Percentiles rank a stretch among this genome's conserved stretches.
Conservation (phyloP, 2,797 vertebrate species). For the Corythornis leucogaster region DNA sequence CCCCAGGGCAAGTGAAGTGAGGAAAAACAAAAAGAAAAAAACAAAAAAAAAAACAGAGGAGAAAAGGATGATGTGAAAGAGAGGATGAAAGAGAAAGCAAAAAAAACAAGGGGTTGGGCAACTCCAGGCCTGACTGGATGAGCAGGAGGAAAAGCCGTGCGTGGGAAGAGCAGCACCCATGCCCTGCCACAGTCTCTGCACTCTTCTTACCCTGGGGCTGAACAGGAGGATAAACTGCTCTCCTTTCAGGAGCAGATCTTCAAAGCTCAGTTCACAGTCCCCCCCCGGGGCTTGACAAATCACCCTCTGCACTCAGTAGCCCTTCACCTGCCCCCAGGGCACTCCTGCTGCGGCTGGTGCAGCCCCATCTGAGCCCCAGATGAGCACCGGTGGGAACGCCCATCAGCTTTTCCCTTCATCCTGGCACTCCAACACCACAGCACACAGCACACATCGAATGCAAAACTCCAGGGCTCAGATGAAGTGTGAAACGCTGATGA, state of each 20-base stretch:
- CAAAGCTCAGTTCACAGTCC: background rate
- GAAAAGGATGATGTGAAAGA: conserved; percentile 46
- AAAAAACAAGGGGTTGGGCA: background rate
- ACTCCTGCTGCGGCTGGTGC: background rate
- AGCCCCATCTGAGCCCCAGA: background rate
- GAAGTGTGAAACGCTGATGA: conserved; percentile 56
- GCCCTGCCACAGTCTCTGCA: background rate
- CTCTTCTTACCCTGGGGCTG: background rate
- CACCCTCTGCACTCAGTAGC: background rate
- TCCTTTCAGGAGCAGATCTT: background rate
- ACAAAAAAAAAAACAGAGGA: conserved; percentile 71
- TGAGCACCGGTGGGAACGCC: background rate
- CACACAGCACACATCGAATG: conserved; percentile 40
- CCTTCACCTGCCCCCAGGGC: background rate
- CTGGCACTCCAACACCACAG: conserved; percentile 39
- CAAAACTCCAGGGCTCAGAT: conserved; percentile 31
- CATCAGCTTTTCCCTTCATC: conserved; percentile 52
- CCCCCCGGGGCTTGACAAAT: background rate
- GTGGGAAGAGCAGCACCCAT: background rate
- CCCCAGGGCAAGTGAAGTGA: conserved; percentile 57
- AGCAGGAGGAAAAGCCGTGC: conserved; percentile 8
- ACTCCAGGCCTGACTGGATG: background rate
- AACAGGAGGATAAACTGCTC: background rate
- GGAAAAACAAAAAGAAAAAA: conserved; percentile 46
- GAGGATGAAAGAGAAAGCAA: conserved; percentile 29